Conservation (phyloP, 2,113 vertebrate genomes). For the Ictidomys tridecemlineatus region DNA sequence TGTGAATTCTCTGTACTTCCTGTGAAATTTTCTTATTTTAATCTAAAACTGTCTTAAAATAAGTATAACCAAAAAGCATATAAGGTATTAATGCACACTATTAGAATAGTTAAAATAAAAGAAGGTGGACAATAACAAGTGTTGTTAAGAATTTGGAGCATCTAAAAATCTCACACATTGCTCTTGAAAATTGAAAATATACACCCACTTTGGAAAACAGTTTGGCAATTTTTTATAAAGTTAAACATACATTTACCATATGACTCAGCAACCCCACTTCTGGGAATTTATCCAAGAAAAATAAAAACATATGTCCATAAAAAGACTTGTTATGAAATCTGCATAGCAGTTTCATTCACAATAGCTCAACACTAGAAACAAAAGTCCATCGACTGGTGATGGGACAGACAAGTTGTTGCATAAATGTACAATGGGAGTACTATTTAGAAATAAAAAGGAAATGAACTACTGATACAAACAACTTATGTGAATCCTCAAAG, state of each 20-base stretch:
- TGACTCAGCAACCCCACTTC: conserved; percentile 17
- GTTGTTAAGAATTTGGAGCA: neutral
- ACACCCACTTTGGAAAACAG: conserved; percentile 7
- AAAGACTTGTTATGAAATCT: conserved; percentile 53
- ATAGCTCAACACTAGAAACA: conserved; percentile 17
- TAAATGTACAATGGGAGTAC: conserved; percentile 1
- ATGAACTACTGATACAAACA: neutral
- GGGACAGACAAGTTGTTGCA: neutral
- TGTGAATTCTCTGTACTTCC: neutral
- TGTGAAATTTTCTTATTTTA: conserved; percentile 31
- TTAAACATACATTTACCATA: conserved; percentile 52
- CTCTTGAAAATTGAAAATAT: conserved; percentile 21
- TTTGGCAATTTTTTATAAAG: conserved; percentile 39
- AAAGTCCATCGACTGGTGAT: conserved; percentile 7
- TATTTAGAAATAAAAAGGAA: conserved; percentile 22
- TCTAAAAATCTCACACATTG: neutral
- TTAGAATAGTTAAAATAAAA: neutral
- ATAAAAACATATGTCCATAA: conserved; percentile 49
- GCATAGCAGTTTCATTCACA: conserved; percentile 52
- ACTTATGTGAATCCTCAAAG: neutral
- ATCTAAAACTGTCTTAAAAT: conserved; percentile 1
- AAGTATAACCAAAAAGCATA: neutral
- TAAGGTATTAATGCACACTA: neutral
- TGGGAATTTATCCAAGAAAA: conserved; percentile 59
- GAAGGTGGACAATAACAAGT: conserved; percentile 39